Evolutionary conservation across 2,113 vertebrate genomes (phyloP), one percentile per base, ranked within the genome.

Genomic region (Dasypus novemcinctus): DNA sequence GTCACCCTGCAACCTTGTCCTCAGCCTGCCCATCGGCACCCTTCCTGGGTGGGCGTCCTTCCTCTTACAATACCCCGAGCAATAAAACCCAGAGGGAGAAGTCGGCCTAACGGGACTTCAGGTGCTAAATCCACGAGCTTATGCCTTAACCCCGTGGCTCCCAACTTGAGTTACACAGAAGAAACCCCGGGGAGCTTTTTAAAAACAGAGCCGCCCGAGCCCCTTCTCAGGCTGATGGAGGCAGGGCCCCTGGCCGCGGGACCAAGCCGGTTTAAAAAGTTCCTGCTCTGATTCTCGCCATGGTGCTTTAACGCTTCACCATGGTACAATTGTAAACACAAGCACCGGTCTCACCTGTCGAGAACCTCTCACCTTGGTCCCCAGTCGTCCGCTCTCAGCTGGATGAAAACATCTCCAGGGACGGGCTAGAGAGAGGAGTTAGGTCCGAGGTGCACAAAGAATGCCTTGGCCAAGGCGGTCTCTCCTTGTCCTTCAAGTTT

Each of bases 111-210:
- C 21, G 49, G 84, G 17, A 36, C 49, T 41, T 21, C 6, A 17
- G 74, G 46, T 12, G 46, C 46, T 33, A 76, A 76, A 49, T 29
- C 41, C 3, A 23, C 25, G 41, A 27, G 74, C 23, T n/a, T 2
- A 13, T 23, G 5, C n/a, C 27, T 20, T 23, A 29, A 14, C 33
- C 8, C 5, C 10, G 7, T 27, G 36, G 29, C 6, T 18, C 7
- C 21, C 20, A 7, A 15, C 68, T 23, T 2, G 2, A 18, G 49
- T 21, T 59, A 1, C 27, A 2, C 2, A 2, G 33, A 25, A 59
- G 18, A 57, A 21, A n/a, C 20, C 0, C 8, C 52, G 25, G 52
- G 31, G 10, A 11, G 23, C 18, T 14, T 17, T 18, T 38, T 29
- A 18, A 41, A 41, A 29, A 29, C 29, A 3, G 7, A 6, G 57